Conservation (phyloP, 2,113 vertebrate species). For the Triplophysa rosa region DNA sequence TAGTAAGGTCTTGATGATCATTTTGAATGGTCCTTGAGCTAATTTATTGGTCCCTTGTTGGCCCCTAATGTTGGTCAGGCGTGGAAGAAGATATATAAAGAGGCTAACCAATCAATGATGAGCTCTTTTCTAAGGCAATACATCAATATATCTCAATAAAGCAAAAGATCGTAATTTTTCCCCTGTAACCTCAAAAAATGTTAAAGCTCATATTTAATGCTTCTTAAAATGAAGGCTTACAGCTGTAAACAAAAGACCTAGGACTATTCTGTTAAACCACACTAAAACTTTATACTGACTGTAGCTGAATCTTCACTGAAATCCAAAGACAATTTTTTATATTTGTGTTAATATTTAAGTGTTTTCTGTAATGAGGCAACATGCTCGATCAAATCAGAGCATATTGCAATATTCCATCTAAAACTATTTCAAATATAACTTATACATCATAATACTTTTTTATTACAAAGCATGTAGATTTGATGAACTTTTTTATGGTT, state of each 20-base stretch:
- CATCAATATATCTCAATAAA: slow-evolving; percentile 60
- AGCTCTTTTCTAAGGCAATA: slow-evolving; percentile 55
- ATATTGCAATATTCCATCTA: too few relatives aligned
- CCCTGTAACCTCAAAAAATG: background rate
- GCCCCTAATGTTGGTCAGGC: slow-evolving; percentile 44
- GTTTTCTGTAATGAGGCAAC: too few relatives aligned
- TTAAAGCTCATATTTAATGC: background rate
- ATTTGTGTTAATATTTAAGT: too few relatives aligned
- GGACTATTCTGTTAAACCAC: background rate
- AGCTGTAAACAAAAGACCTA: background rate
- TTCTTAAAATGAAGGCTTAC: background rate
- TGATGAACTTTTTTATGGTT: too few relatives aligned
- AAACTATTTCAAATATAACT: too few relatives aligned
- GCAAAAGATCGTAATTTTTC: background rate
- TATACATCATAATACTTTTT: too few relatives aligned
- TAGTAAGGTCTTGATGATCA: slow-evolving; percentile 74
- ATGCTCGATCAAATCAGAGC: too few relatives aligned
- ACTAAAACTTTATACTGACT: background rate
- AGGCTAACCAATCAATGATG: slow-evolving; percentile 58
- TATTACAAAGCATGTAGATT: too few relatives aligned
- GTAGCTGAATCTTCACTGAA: background rate
- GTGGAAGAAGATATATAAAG: slow-evolving; percentile 14
- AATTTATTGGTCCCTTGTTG: slow-evolving; percentile 71
- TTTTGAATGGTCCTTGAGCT: slow-evolving; percentile 65
- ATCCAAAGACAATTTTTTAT: too few relatives aligned